Evolutionary conservation across 2,888 invertebrate species (phyloP).

Genomic region (Caenorhabditis auriculariae): DNA sequence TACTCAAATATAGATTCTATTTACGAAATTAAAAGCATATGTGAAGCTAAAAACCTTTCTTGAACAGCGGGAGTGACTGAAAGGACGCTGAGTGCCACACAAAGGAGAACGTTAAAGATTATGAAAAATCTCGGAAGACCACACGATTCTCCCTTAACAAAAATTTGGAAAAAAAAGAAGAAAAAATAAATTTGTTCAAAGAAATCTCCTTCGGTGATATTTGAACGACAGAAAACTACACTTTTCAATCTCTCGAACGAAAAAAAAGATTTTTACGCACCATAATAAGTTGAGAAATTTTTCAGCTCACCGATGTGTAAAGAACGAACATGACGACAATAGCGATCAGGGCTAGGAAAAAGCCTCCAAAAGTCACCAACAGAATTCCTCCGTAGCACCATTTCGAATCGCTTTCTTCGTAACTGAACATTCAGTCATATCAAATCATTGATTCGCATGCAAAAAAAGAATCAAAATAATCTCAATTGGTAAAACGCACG

Average conservation of each 20-base stretch:
- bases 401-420: constrained; percentile 84
- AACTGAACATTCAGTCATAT: constrained; percentile 66
- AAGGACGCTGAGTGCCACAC: constrained; percentile 79
- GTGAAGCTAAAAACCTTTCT: constrained; percentile 72
- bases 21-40: too few species aligned
- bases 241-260: too few species aligned
- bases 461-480: background rate
- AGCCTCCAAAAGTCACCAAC: constrained; percentile 80
- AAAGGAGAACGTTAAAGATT: constrained; percentile 88
- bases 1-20: too few species aligned
- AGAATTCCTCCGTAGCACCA: constrained; percentile 82
- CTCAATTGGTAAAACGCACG: too few species aligned
- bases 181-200: too few species aligned
- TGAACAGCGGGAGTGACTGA: constrained; percentile 90
- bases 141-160: constrained; percentile 71
- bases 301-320: constrained; percentile 77
- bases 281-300: too few species aligned
- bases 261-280: too few species aligned
- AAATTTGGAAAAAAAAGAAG: too few species aligned
- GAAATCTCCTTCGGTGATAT: too few species aligned
- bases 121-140: constrained; percentile 93
- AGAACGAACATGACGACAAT: constrained; percentile 82
- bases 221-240: too few species aligned
- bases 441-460: background rate
- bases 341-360: constrained; percentile 78